Conservation (phyloP, 2,113 vertebrate species). For the Pipra filicauda region DNA sequence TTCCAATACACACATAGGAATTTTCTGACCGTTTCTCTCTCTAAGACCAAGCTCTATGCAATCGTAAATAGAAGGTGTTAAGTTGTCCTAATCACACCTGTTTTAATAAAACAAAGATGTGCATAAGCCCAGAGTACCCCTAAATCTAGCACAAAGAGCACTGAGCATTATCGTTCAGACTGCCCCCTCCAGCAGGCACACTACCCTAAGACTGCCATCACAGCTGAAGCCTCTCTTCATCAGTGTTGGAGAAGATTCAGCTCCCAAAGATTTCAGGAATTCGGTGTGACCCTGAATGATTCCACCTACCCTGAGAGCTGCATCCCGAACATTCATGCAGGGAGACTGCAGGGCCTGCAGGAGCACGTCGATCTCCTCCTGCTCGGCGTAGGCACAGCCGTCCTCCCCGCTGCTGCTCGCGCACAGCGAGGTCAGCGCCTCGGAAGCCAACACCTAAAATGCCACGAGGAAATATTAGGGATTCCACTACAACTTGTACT, state of each 20-base stretch:
- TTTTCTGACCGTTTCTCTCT: background rate
- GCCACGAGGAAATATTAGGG: background rate
- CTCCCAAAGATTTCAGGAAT: background rate
- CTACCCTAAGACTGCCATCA: background rate
- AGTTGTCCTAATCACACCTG: background rate
- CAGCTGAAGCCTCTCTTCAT: background rate
- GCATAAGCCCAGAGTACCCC: background rate
- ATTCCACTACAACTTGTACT: background rate
- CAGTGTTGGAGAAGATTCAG: background rate
- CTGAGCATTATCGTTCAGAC: background rate
- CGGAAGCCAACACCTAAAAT: slow-evolving; percentile 88
- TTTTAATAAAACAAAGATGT: background rate
- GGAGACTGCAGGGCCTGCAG: slow-evolving; percentile 87
- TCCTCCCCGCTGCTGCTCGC: slow-evolving; percentile 85
- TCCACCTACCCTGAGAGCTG: slow-evolving; percentile 86
- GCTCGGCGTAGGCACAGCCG: slow-evolving; percentile 91
- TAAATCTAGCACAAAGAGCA: background rate
- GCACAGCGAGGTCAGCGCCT: slow-evolving; percentile 86
- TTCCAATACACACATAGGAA: background rate
- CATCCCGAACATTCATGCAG: slow-evolving; percentile 90
- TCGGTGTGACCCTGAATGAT: background rate
- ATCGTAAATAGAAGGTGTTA: background rate
- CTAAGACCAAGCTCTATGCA: background rate
- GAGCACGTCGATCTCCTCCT: slow-evolving; percentile 90
- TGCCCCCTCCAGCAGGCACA: background rate